Evolutionary conservation across 64 coral and sea anemone genomes (phyloP).

Genomic region (Montipora foliosa): DNA sequence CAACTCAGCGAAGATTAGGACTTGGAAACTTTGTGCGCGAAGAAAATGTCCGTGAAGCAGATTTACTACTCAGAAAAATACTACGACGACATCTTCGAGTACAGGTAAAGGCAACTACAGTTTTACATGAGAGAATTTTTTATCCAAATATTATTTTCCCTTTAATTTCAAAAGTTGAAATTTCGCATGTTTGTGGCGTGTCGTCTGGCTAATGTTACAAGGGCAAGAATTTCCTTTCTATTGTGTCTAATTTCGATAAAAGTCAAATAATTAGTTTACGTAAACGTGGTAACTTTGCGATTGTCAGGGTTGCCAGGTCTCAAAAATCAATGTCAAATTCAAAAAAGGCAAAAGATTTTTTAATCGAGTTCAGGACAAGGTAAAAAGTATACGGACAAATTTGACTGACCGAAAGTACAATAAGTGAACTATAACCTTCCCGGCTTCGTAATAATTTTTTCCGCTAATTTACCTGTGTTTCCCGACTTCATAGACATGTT

Average conservation of each 20-base stretch:
- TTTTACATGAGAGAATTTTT: background rate
- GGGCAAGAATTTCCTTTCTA: background rate
- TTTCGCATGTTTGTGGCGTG: background rate
- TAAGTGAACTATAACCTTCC: background rate
- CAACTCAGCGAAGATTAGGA: background rate
- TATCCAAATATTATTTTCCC: too few relatives aligned
- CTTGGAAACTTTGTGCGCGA: background rate
- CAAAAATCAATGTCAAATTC: too few relatives aligned
- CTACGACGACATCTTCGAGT: constrained; percentile 76
- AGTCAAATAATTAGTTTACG: too few relatives aligned
- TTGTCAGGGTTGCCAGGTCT: too few relatives aligned
- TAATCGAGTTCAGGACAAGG: too few relatives aligned
- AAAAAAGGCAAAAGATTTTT: too few relatives aligned
- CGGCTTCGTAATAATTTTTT: background rate
- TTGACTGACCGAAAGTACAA: too few relatives aligned
- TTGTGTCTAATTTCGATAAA: too few relatives aligned
- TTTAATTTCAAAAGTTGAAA: too few relatives aligned
- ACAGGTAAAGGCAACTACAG: constrained; percentile 45
- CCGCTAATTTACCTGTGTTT: background rate
- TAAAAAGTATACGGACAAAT: too few relatives aligned
- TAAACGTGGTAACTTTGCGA: too few relatives aligned
- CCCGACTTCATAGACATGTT: constrained; percentile 47
- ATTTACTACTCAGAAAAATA: constrained; percentile 91
- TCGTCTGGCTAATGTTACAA: background rate
- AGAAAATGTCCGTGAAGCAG: constrained; percentile 66